A percentile compares a stretch with the other conserved stretches of the same genome.
These are phyloP conservation scores for Cyprinodon variegatus DNA, from an alignment of 2,113 vertebrate genomes.

Conservation along the genomic window DNA sequence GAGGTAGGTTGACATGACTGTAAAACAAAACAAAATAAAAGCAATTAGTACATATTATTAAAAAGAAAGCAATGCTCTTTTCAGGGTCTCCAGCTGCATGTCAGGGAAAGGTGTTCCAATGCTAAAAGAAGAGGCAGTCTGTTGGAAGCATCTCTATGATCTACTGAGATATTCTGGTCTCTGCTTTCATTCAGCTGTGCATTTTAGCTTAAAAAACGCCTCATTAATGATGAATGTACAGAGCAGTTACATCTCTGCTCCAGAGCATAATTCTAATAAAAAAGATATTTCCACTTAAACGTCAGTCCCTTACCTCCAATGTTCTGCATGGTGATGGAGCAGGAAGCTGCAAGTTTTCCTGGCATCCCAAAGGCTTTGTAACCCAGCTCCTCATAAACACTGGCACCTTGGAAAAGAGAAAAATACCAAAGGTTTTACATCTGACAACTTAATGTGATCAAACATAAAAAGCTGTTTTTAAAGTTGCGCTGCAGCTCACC, in stretches of 20 bases:
- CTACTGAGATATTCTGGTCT: too few relatives aligned
- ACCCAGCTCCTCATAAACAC: slow-evolving; percentile 94
- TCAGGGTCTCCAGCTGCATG: not conserved
- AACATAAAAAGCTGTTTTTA: not conserved
- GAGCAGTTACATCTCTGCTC: too few relatives aligned
- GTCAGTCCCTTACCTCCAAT: slow-evolving; percentile 87
- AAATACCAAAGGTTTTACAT: not conserved
- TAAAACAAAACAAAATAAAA: slow-evolving; percentile 31
- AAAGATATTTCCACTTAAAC: not conserved
- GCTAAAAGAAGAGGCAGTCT: not conserved
- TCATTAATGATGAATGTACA: not conserved
- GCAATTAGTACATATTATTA: not conserved
- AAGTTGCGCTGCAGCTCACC: slow-evolving; percentile 76
- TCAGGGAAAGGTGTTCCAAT: not conserved
- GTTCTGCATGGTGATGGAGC: slow-evolving; percentile 96
- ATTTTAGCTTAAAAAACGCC: too few relatives aligned
- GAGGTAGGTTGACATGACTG: slow-evolving; percentile 99
- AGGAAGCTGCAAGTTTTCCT: slow-evolving; percentile 93
- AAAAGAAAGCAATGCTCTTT: not conserved
- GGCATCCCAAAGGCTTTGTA: slow-evolving; percentile 93
- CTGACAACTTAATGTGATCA: not conserved
- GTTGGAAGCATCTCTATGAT: not conserved
- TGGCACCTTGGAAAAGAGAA: slow-evolving; percentile 80
- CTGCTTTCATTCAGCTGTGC: too few relatives aligned
- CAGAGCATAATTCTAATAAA: not conserved